Conservation (phyloP, 2,797 vertebrate species). For the Mastacembelus armatus region DNA sequence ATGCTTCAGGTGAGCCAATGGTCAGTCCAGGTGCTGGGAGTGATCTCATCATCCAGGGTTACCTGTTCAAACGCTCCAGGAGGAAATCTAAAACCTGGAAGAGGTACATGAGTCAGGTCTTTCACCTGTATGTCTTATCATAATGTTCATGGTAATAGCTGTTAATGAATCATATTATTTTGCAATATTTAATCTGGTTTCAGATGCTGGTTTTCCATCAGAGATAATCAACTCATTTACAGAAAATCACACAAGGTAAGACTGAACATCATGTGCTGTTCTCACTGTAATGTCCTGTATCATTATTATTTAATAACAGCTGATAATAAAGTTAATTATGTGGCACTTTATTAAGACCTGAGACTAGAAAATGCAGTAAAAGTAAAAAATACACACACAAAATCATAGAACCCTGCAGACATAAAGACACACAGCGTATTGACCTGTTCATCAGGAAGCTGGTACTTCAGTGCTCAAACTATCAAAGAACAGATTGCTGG, state of each 20-base stretch:
- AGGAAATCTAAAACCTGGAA: conserved; percentile 84
- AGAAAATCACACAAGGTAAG: conserved; percentile 82
- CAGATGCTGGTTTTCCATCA: conserved; percentile 84
- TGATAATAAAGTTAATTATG: no score
- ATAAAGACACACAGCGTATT: no score
- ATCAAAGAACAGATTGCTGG: not conserved
- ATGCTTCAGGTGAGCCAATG: conserved; percentile 76
- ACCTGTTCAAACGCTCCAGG: conserved; percentile 83
- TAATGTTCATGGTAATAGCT: not conserved
- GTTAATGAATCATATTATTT: not conserved
- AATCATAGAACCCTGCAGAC: no score
- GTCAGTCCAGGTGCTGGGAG: conserved; percentile 53
- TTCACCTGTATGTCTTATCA: no score
- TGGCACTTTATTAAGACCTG: no score
- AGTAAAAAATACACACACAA: no score
- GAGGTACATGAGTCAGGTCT: no score
- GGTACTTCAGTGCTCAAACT: no score
- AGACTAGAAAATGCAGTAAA: no score
- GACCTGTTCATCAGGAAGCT: no score
- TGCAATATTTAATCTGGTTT: not conserved
- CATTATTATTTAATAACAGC: no score
- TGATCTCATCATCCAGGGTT: conserved; percentile 76
- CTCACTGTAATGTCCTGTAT: no score
- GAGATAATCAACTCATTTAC: conserved; percentile 82
- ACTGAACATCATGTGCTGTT: not conserved